phyloP scores from a whole-genome alignment of 2,888 invertebrate species.

The Cosmorhoe ocellata region DNA sequence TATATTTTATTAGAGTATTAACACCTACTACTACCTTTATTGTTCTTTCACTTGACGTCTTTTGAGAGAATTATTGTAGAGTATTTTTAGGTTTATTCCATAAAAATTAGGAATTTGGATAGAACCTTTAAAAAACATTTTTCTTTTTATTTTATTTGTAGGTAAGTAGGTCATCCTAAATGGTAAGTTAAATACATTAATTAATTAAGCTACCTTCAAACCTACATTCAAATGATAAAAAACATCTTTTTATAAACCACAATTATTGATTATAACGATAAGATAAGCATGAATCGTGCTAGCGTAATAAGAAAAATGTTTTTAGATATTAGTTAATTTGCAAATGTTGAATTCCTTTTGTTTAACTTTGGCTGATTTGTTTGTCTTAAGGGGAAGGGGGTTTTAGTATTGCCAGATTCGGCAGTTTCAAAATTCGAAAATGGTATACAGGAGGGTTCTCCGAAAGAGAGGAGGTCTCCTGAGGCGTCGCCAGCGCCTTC shows the following conservation, averaged over 20 bases:
- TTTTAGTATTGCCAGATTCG: constrained; percentile 30
- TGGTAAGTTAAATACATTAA: constrained; percentile 28
- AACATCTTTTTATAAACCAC: constrained; percentile 6
- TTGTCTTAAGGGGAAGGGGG: constrained; percentile 48
- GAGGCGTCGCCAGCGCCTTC: constrained; percentile 52
- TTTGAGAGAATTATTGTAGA: too few species aligned
- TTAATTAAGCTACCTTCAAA: constrained; percentile 2
- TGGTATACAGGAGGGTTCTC: constrained; percentile 54
- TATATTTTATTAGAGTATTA: too few species aligned
- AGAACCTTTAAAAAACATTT: too few species aligned
- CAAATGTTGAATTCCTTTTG: constrained; percentile 79
- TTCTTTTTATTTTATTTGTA: neutral
- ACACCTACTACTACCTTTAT: too few species aligned
- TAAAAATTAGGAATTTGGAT: too few species aligned
- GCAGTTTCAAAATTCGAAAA: constrained; percentile 32
- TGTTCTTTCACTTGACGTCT: too few species aligned
- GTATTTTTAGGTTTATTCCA: too few species aligned
- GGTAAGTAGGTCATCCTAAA: constrained; percentile 7
- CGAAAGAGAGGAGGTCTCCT: constrained; percentile 61
- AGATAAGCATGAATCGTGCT: constrained; percentile 32
- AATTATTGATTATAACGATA: constrained; percentile 40
- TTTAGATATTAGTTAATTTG: constrained; percentile 35
- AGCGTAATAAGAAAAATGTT: constrained; percentile 31
- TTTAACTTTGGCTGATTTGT: neutral
- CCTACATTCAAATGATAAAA: neutral